A percentile compares a stretch with the other conserved stretches of the same genome.
Conservation (phyloP, 23 tunicate genomes). For the Halocynthia roretzi region DNA sequence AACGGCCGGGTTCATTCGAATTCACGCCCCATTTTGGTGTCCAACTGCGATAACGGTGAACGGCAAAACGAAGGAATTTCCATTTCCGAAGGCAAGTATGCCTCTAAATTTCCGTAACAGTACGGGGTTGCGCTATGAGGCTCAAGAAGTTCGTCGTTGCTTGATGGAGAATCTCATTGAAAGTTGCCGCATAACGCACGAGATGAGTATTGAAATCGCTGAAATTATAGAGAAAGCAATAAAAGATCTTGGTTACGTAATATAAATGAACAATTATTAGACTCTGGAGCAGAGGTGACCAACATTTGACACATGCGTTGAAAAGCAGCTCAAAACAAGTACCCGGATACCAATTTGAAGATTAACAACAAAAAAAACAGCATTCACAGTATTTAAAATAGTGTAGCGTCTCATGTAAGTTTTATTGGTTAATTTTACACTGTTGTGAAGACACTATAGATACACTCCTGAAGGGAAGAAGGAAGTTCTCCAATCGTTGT, state of each 20-base stretch:
- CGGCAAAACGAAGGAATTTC: not conserved
- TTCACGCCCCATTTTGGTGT: slow-evolving; percentile 24
- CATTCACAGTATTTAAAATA: too few species aligned
- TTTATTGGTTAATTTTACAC: too few species aligned
- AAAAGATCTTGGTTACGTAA: slow-evolving; percentile 29
- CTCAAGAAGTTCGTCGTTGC: slow-evolving; percentile 65
- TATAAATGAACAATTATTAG: not conserved
- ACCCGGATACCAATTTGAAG: too few species aligned
- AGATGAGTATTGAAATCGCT: slow-evolving; percentile 21
- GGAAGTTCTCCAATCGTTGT: too few species aligned
- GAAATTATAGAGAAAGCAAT: slow-evolving; percentile 34
- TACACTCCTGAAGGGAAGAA: too few species aligned
- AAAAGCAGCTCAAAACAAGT: too few species aligned
- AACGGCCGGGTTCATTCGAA: slow-evolving; percentile 52
- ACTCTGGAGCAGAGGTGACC: too few species aligned
- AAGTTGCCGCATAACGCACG: not conserved
- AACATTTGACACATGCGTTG: too few species aligned
- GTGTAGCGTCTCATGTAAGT: too few species aligned
- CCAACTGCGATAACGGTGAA: slow-evolving; percentile 18
- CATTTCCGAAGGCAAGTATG: slow-evolving; percentile 6
- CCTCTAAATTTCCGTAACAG: slow-evolving; percentile 44
- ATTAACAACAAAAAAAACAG: too few species aligned
- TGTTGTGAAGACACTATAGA: too few species aligned
- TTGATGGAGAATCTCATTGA: slow-evolving; percentile 21
- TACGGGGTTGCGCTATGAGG: slow-evolving; percentile 62